These are phyloP conservation scores for Neolamprologus longior DNA, from an alignment of 2,113 vertebrate species.

Conservation along the genomic window DNA sequence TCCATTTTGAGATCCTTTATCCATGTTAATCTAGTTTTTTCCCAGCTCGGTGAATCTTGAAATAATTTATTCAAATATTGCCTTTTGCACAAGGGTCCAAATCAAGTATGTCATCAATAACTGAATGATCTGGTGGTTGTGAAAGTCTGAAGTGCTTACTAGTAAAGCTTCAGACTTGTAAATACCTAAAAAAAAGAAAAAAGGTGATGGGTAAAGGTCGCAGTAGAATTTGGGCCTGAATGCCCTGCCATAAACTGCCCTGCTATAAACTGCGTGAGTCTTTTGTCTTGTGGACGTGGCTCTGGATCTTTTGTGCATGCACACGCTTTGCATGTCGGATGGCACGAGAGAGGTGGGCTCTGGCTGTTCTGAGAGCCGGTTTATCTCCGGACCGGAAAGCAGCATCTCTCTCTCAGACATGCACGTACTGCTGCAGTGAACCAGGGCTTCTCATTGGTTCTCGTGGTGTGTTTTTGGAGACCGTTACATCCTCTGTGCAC, in stretches of 20 bases:
- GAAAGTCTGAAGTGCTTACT: not conserved
- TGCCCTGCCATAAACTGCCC: not conserved
- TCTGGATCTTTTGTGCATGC: not conserved
- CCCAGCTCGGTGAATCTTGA: not conserved
- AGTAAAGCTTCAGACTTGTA: not conserved
- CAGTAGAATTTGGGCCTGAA: not conserved
- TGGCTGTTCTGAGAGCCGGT: not conserved
- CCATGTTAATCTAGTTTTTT: not conserved
- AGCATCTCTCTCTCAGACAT: not conserved
- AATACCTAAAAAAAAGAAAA: not conserved
- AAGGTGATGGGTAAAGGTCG: not conserved
- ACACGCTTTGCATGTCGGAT: not conserved
- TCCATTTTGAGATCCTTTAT: not conserved
- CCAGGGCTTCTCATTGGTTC: not conserved
- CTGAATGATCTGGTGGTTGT: not conserved
- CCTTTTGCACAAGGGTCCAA: not conserved
- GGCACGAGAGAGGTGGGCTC: fast-evolving
- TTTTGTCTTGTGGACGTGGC: not conserved
- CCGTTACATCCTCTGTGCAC: not conserved
- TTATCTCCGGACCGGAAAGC: fast-evolving
- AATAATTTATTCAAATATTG: not conserved
- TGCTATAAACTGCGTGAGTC: not conserved
- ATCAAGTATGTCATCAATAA: not conserved
- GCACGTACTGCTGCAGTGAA: not conserved
- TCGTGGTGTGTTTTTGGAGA: not conserved